These are phyloP conservation scores for Amblyjoppa proteus DNA, from an alignment of 2,888 invertebrate species.

Conservation along the genomic window DNA sequence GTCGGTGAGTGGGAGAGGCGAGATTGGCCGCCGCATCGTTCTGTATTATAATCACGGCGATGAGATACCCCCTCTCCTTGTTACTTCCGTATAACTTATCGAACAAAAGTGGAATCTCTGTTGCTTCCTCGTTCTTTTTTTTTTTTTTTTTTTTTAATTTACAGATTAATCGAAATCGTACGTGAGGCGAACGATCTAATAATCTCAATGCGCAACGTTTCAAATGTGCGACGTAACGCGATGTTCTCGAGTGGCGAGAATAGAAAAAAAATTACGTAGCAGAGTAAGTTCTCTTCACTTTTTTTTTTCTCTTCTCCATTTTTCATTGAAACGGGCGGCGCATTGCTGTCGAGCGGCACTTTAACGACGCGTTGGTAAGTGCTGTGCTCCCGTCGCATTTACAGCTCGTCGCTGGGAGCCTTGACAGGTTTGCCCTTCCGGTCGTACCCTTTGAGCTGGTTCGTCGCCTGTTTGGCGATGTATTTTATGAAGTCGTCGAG, in stretches of 20 bases:
- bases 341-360: neutral
- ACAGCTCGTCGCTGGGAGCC: conserved; percentile 86
- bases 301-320: conserved; percentile 3
- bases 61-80: conserved; percentile 18
- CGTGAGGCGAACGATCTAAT: conserved; percentile 1
- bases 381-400: conserved; percentile 76
- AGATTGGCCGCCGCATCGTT: conserved; percentile 2
- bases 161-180: conserved; percentile 14
- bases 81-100: neutral
- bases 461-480: conserved; percentile 95
- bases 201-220: conserved; percentile 51
- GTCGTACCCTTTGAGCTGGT: conserved; percentile 94
- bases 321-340: conserved; percentile 17
- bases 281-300: conserved; percentile 41
- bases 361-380: neutral
- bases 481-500: conserved; percentile 97
- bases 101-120: neutral
- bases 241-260: neutral
- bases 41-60: conserved; percentile 17
- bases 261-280: conserved; percentile 55
- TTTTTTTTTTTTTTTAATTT: conserved; percentile 1
- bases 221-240: conserved; percentile 17
- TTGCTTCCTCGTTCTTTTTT: neutral
- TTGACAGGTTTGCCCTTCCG: conserved; percentile 92
- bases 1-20: conserved; percentile 37